These are phyloP conservation scores for Lycocerus yunnanus DNA, from an alignment of 2,888 invertebrate genomes.

Conservation along the genomic window DNA sequence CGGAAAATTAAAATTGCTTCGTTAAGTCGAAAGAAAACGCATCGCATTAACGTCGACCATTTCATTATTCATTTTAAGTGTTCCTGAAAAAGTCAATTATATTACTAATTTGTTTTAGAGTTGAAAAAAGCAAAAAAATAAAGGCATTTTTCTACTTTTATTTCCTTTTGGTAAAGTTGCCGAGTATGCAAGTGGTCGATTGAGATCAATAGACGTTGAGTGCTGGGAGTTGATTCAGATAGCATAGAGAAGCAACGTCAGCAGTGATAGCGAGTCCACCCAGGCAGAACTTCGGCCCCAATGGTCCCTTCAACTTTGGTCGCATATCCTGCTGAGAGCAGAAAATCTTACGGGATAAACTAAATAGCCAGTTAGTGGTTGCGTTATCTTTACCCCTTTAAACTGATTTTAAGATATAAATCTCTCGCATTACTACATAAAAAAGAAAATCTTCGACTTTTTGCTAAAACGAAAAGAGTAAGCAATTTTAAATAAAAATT, in stretches of 20 bases:
- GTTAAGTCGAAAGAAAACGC: constrained; percentile 21
- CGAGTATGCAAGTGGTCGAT: constrained; percentile 27
- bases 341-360: constrained; percentile 28
- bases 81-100: neutral
- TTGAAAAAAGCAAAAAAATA: constrained; percentile 11
- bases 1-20: constrained; percentile 32
- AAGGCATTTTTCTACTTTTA: constrained; percentile 13
- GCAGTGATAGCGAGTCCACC: constrained; percentile 28
- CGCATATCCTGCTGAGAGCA: constrained; percentile 27
- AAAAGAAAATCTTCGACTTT: neutral
- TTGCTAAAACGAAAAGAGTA: neutral
- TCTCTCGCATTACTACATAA: neutral
- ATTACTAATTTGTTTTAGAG: constrained; percentile 15
- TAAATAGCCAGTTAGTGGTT: constrained; percentile 30
- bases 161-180: constrained; percentile 20
- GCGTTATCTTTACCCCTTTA: constrained; percentile 24
- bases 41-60: neutral
- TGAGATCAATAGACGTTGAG: constrained; percentile 32
- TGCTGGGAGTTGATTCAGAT: constrained; percentile 30
- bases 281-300: constrained; percentile 24
- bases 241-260: constrained; percentile 27
- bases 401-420: constrained; percentile 11
- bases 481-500: neutral
- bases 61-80: constrained; percentile 9
- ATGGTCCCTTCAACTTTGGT: constrained; percentile 21